A percentile compares a stretch with the other conserved stretches of the same genome.
Conservation (phyloP, 2,888 invertebrate genomes). For the Caenorhabditis sulstoni region DNA sequence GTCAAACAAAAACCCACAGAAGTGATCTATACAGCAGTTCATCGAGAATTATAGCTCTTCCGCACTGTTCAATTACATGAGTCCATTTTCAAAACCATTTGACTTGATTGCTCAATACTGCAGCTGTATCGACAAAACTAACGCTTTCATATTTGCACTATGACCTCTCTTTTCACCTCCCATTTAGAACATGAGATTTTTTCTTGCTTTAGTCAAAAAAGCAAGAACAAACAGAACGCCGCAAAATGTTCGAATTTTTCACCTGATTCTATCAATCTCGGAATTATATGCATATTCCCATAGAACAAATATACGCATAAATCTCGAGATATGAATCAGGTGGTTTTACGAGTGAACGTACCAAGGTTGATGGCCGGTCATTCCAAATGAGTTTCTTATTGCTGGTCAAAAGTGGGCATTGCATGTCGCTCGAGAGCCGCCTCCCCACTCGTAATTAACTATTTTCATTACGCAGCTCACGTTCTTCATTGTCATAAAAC, state of each 20-base stretch:
- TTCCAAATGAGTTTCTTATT: constrained; percentile 39
- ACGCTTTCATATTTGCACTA: background rate
- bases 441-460: constrained; percentile 39
- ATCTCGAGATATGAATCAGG: constrained; percentile 55
- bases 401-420: constrained; percentile 44
- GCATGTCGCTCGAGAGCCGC: constrained; percentile 46
- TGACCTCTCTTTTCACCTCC: background rate
- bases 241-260: background rate
- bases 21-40: too few relatives aligned
- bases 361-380: constrained; percentile 45
- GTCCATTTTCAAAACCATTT: background rate
- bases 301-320: constrained; percentile 37
- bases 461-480: constrained; percentile 59
- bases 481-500: constrained; percentile 51
- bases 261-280: constrained; percentile 6
- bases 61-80: too few relatives aligned
- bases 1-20: too few relatives aligned
- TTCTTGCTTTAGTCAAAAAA: background rate
- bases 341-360: constrained; percentile 43
- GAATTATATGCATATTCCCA: constrained; percentile 36
- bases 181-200: background rate
- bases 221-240: background rate
- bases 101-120: background rate
- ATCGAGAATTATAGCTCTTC: too few relatives aligned
- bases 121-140: constrained; percentile 2